These are phyloP conservation scores for Spialia ferax DNA, from an alignment of 2,888 invertebrate genomes.

Conservation along the genomic window DNA sequence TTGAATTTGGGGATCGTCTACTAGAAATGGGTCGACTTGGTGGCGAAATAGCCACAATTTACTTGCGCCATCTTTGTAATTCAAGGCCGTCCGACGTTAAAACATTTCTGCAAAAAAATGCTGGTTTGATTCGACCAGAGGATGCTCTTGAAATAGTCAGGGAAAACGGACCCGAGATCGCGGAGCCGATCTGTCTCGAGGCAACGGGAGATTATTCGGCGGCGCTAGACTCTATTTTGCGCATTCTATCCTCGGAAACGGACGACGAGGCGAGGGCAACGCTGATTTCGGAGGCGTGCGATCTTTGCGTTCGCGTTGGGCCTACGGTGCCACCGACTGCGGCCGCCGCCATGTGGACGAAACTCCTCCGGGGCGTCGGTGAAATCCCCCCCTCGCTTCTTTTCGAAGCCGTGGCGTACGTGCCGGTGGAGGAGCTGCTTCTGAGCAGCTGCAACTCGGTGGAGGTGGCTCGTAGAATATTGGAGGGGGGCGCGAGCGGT, in stretches of 20 bases:
- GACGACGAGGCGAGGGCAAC: slow-evolving; percentile 48
- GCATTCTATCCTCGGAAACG: slow-evolving; percentile 52
- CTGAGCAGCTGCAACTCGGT: slow-evolving; percentile 56
- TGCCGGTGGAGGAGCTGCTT: slow-evolving; percentile 64
- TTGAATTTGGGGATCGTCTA: slow-evolving; percentile 63
- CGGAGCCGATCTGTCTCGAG: slow-evolving; percentile 74
- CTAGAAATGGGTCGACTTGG: slow-evolving; percentile 60
- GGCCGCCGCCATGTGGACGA: slow-evolving; percentile 65
- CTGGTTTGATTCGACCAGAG: slow-evolving; percentile 73
- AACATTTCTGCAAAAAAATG: slow-evolving; percentile 62
- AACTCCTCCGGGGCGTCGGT: slow-evolving; percentile 57
- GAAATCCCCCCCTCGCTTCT: slow-evolving; percentile 61
- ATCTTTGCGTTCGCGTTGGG: slow-evolving; percentile 64
- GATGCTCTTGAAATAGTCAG: slow-evolving; percentile 68
- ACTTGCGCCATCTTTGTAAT: slow-evolving; percentile 66
- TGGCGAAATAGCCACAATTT: slow-evolving; percentile 63
- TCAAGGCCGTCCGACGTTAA: slow-evolving; percentile 59
- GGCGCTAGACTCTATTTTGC: slow-evolving; percentile 68
- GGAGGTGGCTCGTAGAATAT: slow-evolving; percentile 57
- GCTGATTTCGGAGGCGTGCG: slow-evolving; percentile 59
- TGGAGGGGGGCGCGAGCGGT: slow-evolving; percentile 53
- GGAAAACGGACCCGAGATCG: slow-evolving; percentile 61
- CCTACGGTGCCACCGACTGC: slow-evolving; percentile 58
- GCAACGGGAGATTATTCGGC: slow-evolving; percentile 71
- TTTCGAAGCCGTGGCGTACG: slow-evolving; percentile 66